phyloP scores from a whole-genome alignment of 2,888 invertebrate genomes.

The Meandrusa payeni region DNA sequence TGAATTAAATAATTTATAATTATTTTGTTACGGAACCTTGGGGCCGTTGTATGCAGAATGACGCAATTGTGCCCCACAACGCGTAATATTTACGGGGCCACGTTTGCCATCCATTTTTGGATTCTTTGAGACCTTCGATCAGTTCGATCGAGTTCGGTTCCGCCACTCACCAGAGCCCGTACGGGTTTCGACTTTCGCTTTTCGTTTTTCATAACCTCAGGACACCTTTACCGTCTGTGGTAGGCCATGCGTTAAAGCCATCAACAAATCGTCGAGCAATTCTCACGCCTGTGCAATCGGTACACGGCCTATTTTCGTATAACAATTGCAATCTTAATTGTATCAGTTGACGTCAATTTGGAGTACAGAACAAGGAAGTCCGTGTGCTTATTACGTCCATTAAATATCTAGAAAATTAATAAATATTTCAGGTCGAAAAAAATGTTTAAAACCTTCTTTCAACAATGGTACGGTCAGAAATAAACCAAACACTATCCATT shows the following conservation, averaged over 20 bases:
- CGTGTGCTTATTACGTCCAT: conserved; percentile 18
- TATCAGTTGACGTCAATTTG: conserved; percentile 16
- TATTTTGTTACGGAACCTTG: conserved; percentile 39
- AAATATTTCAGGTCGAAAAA: neutral
- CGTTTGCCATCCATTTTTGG: conserved; percentile 69
- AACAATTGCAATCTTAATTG: conserved; percentile 2
- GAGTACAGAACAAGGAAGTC: conserved; percentile 18
- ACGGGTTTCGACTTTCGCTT: conserved; percentile 60
- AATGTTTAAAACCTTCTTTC: too few relatives aligned
- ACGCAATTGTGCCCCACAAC: conserved; percentile 40
- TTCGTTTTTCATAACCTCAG: conserved; percentile 65
- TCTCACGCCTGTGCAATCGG: conserved; percentile 12
- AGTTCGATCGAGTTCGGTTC: conserved; percentile 48
- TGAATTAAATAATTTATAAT: conserved; percentile 37
- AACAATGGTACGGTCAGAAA: too few relatives aligned
- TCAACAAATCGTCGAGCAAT: conserved; percentile 10
- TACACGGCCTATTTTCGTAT: conserved; percentile 5
- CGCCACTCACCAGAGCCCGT: conserved; percentile 55
- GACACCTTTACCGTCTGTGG: conserved; percentile 31
- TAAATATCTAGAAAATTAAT: conserved; percentile 1
- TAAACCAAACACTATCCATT: too few relatives aligned
- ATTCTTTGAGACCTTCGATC: conserved; percentile 58
- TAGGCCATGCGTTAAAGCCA: conserved; percentile 28
- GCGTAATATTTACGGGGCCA: conserved; percentile 32
- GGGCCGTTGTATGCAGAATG: conserved; percentile 29